Evolutionary conservation across 2,888 invertebrate species (phyloP).

Genomic region (Synergus laeviventris): DNA sequence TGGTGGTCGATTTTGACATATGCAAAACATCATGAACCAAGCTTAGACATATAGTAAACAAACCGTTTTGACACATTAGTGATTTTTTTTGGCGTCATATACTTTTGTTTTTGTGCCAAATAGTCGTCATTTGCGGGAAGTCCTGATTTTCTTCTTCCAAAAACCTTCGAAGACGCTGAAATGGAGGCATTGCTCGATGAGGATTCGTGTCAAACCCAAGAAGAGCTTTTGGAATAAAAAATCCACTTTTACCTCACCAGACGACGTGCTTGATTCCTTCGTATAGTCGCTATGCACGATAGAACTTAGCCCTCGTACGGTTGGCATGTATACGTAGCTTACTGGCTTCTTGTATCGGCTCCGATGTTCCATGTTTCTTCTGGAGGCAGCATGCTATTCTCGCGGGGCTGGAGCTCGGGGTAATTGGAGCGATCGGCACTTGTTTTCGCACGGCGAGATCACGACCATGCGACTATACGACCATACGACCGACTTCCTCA

Average conservation of each 20-base stretch:
- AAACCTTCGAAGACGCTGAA: no score
- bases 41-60: no score
- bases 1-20: no score
- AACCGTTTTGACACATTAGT: no score
- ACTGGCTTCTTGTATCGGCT: conserved; percentile 46
- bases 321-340: conserved; percentile 43
- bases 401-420: conserved; percentile 54
- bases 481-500: conserved; percentile 42
- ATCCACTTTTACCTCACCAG: neutral
- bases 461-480: conserved; percentile 55
- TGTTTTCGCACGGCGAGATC: conserved; percentile 71
- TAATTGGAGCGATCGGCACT: conserved; percentile 74
- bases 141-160: no score
- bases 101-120: no score
- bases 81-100: no score
- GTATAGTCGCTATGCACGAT: neutral
- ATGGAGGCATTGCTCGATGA: no score
- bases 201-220: no score
- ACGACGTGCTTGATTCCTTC: conserved; percentile 33
- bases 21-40: no score
- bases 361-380: conserved; percentile 42
- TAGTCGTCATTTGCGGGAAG: no score
- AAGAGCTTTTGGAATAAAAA: no score
- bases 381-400: conserved; percentile 31
- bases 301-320: conserved; percentile 29